phyloP scores from a whole-genome alignment of 2,113 vertebrate genomes.

The Oreocharis arfaki region DNA sequence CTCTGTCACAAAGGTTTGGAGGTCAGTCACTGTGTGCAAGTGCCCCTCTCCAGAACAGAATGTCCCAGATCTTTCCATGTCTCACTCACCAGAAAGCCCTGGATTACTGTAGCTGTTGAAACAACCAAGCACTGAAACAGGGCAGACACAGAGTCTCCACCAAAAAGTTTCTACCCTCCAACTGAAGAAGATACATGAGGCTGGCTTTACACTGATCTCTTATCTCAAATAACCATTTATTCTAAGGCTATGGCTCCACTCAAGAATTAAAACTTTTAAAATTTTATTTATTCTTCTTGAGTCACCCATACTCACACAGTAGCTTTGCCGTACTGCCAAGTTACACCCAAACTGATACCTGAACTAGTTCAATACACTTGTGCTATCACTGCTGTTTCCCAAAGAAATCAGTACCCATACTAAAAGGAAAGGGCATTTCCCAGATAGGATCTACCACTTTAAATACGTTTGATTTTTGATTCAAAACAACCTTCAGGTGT shows the following conservation, averaged over 20 bases:
- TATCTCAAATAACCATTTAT: neutral
- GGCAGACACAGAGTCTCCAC: neutral
- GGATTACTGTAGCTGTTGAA: neutral
- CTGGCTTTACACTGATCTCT: neutral
- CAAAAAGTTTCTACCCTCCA: neutral
- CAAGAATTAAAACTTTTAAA: neutral
- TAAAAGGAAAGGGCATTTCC: neutral
- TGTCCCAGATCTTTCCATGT: neutral
- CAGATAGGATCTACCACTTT: neutral
- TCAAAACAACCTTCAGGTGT: constrained; percentile 44
- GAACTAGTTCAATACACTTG: neutral
- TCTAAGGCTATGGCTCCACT: neutral
- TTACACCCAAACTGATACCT: neutral
- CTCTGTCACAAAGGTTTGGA: neutral
- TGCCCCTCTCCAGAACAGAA: neutral
- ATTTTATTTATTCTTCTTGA: neutral
- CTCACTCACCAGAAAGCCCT: neutral
- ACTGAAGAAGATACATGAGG: neutral
- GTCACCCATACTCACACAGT: neutral
- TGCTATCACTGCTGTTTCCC: neutral
- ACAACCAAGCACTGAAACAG: neutral
- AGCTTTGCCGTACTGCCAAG: neutral
- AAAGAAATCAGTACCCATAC: neutral
- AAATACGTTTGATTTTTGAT: neutral
- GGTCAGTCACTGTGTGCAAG: neutral